A percentile compares a stretch with the other conserved stretches of the same genome.
phyloP scores from a whole-genome alignment of 2,888 invertebrate species.

The Standfussiana lucernea region DNA sequence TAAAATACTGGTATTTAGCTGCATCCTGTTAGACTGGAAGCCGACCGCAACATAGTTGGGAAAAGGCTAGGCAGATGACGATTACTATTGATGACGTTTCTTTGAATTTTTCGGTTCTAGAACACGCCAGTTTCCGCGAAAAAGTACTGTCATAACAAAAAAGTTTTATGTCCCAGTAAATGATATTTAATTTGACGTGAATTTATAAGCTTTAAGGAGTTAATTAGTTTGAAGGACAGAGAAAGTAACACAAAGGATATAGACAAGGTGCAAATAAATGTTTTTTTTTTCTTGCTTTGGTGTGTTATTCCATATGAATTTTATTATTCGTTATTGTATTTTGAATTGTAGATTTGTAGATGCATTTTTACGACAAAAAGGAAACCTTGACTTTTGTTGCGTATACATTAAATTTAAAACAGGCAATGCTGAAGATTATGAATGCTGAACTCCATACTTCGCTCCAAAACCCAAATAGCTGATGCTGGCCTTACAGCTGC shows the following conservation, averaged over 20 bases:
- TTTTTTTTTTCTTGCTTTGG: neutral
- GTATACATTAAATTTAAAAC: neutral
- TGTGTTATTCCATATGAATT: constrained; percentile 19
- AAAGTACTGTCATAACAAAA: neutral
- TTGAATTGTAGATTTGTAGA: constrained; percentile 26
- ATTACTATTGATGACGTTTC: too few relatives aligned
- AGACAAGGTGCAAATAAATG: constrained; percentile 23
- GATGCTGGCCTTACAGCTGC: too few relatives aligned
- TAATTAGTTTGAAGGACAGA: constrained; percentile 32
- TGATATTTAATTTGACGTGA: neutral
- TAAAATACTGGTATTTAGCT: too few relatives aligned
- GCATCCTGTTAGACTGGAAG: too few relatives aligned
- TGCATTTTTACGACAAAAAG: constrained; percentile 4
- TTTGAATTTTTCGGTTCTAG: neutral
- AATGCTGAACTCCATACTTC: too few relatives aligned
- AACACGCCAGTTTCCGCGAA: neutral
- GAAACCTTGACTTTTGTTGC: constrained; percentile 4
- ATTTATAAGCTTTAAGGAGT: neutral
- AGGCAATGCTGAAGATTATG: neutral
- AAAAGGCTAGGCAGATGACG: too few relatives aligned
- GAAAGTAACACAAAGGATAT: constrained; percentile 38
- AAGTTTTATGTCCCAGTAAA: neutral
- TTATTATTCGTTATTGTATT: neutral
- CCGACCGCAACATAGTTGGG: too few relatives aligned
- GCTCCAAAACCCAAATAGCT: too few relatives aligned